These are phyloP conservation scores for Parelbella ahira DNA, from an alignment of 2,888 invertebrate species.

Conservation along the genomic window DNA sequence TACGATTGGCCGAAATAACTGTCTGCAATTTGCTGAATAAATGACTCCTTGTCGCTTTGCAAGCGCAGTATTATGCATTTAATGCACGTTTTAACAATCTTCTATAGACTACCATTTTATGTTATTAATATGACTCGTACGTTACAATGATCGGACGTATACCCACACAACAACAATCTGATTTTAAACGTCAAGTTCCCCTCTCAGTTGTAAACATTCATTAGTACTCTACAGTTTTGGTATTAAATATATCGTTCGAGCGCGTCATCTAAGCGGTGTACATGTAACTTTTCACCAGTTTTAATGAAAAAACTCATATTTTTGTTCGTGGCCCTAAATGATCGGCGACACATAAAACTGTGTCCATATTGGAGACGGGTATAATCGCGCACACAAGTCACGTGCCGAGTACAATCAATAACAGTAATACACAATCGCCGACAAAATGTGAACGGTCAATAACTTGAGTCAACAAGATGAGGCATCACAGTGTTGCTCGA, in stretches of 20 bases:
- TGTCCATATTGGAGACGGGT: constrained; percentile 52
- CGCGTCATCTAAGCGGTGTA: too few species aligned
- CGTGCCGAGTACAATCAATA: constrained; percentile 75
- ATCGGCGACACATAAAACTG: constrained; percentile 39
- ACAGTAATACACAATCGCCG: constrained; percentile 74
- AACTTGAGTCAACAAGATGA: constrained; percentile 71
- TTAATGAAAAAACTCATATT: constrained; percentile 14
- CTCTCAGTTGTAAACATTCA: neutral
- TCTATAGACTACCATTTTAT: neutral
- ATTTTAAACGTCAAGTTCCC: neutral
- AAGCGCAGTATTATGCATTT: constrained; percentile 32
- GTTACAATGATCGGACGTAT: neutral
- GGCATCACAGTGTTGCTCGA: constrained; percentile 50
- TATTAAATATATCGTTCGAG: too few species aligned
- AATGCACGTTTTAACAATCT: constrained; percentile 21
- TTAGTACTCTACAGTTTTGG: too few species aligned
- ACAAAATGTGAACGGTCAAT: constrained; percentile 73
- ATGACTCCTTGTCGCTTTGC: constrained; percentile 46
- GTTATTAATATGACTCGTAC: constrained; percentile 2
- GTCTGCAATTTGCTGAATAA: constrained; percentile 54
- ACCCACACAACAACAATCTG: too few species aligned
- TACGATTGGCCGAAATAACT: constrained; percentile 68
- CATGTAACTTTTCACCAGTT: neutral
- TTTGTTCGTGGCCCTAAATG: constrained; percentile 13
- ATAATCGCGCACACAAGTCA: constrained; percentile 73